phyloP scores from a whole-genome alignment of 2,888 invertebrate species.

The Sinohyriopsis cumingii region DNA sequence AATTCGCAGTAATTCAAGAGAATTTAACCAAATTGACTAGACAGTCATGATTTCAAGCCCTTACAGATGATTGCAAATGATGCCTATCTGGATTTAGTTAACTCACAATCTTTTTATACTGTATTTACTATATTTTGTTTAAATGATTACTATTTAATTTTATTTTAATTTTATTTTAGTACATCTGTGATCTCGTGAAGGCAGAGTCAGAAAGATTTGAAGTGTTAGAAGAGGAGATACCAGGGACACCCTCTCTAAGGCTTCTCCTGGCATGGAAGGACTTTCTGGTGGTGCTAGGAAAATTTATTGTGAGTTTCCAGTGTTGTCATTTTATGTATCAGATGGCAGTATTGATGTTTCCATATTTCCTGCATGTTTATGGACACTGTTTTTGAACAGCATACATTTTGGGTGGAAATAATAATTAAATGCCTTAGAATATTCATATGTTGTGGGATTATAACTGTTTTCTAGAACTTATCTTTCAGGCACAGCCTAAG shows the following conservation, averaged over 20 bases:
- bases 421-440: too few species aligned
- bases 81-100: too few species aligned
- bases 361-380: not conserved
- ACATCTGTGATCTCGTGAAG: conserved; percentile 35
- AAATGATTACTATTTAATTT: not conserved
- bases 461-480: too few species aligned
- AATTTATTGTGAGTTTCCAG: conserved; percentile 48
- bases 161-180: conserved; percentile 30
- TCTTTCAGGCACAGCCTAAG: too few species aligned
- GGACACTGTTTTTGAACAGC: too few species aligned
- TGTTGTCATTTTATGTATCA: conserved; percentile 3
- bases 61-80: too few species aligned
- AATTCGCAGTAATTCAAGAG: too few species aligned
- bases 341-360: not conserved
- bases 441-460: too few species aligned
- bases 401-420: too few species aligned
- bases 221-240: conserved; percentile 29
- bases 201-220: conserved; percentile 18
- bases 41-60: too few species aligned
- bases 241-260: conserved; percentile 55
- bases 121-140: not conserved
- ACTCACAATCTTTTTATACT: not conserved
- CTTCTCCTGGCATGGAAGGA: conserved; percentile 66
- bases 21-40: too few species aligned
- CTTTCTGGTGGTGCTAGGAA: conserved; percentile 56